These are phyloP conservation scores for Holacanthus passer DNA, from an alignment of 2,113 vertebrate species.

Conservation along the genomic window DNA sequence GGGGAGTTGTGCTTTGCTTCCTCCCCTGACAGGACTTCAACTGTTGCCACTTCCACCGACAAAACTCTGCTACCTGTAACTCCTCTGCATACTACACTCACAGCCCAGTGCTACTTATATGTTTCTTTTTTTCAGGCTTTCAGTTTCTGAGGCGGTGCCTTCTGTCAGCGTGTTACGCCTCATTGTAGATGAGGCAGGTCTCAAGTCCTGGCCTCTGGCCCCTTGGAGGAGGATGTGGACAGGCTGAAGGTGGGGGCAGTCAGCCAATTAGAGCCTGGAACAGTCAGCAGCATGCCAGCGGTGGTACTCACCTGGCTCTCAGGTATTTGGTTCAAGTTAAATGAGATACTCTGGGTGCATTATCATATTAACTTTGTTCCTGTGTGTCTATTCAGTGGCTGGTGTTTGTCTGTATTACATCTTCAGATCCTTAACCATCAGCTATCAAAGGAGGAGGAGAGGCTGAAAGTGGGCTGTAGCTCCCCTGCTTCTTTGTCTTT, in stretches of 20 bases:
- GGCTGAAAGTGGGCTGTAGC: conserved; percentile 74
- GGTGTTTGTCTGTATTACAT: conserved; percentile 77
- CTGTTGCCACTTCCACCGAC: conserved; percentile 48
- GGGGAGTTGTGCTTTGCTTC: conserved; percentile 52
- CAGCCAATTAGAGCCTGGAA: conserved; percentile 57
- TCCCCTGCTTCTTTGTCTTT: conserved; percentile 58
- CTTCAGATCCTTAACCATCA: conserved; percentile 72
- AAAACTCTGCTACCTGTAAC: conserved; percentile 50
- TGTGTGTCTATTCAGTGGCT: conserved; percentile 70
- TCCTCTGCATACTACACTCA: conserved; percentile 10
- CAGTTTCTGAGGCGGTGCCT: conserved; percentile 69
- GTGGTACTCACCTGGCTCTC: conserved; percentile 43
- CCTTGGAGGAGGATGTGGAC: conserved; percentile 57
- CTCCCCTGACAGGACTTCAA: conserved; percentile 49
- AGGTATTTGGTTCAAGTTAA: conserved; percentile 30
- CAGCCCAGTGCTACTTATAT: conserved; percentile 7
- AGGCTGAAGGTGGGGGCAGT: conserved; percentile 56
- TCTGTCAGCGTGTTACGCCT: conserved; percentile 72
- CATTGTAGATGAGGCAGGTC: conserved; percentile 77
- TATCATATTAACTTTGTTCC: conserved; percentile 4
- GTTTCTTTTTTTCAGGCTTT: not conserved
- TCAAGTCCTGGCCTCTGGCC: conserved; percentile 76
- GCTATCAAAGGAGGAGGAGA: conserved; percentile 72
- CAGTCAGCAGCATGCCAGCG: conserved; percentile 71
- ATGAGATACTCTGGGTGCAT: conserved; percentile 1